Base-by-base conservation (phyloP, 2,797 vertebrate species). In the Onychomys torridus region DNA sequence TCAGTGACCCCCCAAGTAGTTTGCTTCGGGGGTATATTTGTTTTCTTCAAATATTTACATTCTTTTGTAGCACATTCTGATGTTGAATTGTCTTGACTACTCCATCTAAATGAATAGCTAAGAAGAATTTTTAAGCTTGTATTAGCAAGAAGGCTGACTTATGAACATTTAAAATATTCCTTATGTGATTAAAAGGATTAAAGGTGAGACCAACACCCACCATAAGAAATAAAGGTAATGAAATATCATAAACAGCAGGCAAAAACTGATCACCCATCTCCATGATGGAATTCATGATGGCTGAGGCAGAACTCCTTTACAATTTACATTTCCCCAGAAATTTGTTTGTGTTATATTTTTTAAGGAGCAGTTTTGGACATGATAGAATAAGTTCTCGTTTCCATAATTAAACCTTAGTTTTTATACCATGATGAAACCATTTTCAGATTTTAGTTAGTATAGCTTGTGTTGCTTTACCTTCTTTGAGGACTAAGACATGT, bases 21-120 rank as follows among this genome's bases (percentile, higher is more conserved):
- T 94, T 92, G 92, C 81, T 97, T 94, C 85, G 94, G 97, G 95
- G 97, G 95, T 93, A 67, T 93, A 46, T 90, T 93, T 97, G 95
- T 95, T 97, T 95, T 89, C 23, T n/a, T 96, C 73, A 97, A 96
- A 97, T 95, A 94, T 96, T 97, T 97, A 97, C 91, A 92, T 97
- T 97, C 82, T 93, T 49, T 90, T 32, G 16, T 93, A 96, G 77
- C 67, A 91, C 46, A 85, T 93, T 97, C 78, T 96, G 34, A 55
- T 29, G 27, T 94, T 82, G 25, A 94, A 81, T 71, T 91, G 32
- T 86, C 81, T 84, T 25, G 95, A 93, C 34, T 95, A 94, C 91
- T 96, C 71, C 40, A 65, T 93, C 69, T 93, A 90, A 90, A 82
- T 82, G 46, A 93, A 86, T 55, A 92, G 40, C 71, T 84, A n/a